Percentiles rank a stretch among this genome's conserved stretches.
phyloP scores from a whole-genome alignment of 2,113 vertebrate genomes.

The Rallus limicola region DNA sequence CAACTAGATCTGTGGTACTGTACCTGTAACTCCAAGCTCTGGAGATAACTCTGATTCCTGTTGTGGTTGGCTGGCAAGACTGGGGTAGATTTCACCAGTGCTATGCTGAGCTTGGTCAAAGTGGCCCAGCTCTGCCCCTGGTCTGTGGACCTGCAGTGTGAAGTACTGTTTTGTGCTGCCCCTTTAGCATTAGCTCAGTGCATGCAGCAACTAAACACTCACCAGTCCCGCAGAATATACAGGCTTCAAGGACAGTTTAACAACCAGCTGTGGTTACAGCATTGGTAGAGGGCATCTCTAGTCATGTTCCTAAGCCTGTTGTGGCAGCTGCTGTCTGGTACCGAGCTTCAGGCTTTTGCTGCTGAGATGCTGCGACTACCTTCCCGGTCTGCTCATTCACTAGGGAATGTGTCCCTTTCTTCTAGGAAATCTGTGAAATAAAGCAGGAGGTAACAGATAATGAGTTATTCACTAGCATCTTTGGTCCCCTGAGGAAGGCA shows the following conservation, averaged over 20 bases:
- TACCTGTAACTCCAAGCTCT: background rate
- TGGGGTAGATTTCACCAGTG: background rate
- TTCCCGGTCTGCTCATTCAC: background rate
- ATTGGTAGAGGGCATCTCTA: background rate
- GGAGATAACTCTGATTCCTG: background rate
- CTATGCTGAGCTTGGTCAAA: background rate
- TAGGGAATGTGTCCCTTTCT: background rate
- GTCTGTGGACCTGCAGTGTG: background rate
- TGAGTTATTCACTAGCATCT: background rate
- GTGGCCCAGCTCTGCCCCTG: background rate
- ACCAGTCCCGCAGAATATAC: rapidly evolving
- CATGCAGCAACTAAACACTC: background rate
- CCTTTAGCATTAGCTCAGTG: background rate
- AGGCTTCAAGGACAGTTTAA: background rate
- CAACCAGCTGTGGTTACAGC: background rate
- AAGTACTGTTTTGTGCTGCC: background rate
- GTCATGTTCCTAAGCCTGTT: background rate
- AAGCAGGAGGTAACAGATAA: background rate
- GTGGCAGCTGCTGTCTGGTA: background rate
- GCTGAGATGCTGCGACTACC: background rate
- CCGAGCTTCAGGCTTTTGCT: background rate
- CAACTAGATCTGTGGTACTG: background rate
- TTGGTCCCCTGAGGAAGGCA: background rate
- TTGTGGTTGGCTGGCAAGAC: rapidly evolving
- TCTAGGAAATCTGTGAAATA: background rate